Percentiles rank a stretch among this genome's conserved stretches.
Conservation (phyloP, 2,797 vertebrate genomes). For the Phataginus tetradactyla region DNA sequence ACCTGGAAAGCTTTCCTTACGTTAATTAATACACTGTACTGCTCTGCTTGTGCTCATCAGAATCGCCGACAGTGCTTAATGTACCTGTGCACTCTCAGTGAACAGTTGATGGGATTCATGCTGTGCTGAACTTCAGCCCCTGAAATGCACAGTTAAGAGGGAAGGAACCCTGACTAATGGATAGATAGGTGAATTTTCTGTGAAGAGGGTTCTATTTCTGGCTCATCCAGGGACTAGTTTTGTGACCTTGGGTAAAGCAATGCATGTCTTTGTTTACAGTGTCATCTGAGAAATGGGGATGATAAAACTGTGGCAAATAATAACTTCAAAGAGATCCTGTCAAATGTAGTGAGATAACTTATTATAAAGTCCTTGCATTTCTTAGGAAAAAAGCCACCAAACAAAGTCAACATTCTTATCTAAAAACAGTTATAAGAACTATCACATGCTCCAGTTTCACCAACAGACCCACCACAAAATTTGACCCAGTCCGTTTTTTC, state of each 20-base stretch:
- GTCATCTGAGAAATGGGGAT: constrained; percentile 44
- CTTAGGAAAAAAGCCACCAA: constrained; percentile 42
- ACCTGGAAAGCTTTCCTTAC: constrained; percentile 14
- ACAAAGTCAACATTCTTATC: not conserved
- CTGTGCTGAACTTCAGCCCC: not conserved
- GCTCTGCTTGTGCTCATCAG: not conserved
- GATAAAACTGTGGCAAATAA: not conserved
- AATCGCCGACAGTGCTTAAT: not conserved
- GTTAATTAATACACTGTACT: constrained; percentile 9
- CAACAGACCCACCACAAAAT: not conserved
- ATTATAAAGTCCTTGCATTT: constrained; percentile 21
- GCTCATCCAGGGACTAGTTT: not conserved
- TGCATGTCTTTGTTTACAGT: not conserved
- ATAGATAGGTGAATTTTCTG: not conserved
- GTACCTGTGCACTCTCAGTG: not conserved
- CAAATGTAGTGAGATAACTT: not conserved
- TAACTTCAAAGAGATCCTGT: constrained; percentile 9
- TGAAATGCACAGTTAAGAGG: not conserved
- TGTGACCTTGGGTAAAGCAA: not conserved
- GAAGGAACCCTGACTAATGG: not conserved
- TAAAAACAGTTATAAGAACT: constrained; percentile 38
- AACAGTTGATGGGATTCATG: not conserved
- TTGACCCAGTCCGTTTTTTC: not conserved
- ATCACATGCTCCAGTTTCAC: not conserved
- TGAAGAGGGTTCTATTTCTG: constrained; percentile 22